A percentile compares a stretch with the other conserved stretches of the same genome.
phyloP scores from a whole-genome alignment of 92 coral and sea anemone species.

The Umimayanthus kanabou region DNA sequence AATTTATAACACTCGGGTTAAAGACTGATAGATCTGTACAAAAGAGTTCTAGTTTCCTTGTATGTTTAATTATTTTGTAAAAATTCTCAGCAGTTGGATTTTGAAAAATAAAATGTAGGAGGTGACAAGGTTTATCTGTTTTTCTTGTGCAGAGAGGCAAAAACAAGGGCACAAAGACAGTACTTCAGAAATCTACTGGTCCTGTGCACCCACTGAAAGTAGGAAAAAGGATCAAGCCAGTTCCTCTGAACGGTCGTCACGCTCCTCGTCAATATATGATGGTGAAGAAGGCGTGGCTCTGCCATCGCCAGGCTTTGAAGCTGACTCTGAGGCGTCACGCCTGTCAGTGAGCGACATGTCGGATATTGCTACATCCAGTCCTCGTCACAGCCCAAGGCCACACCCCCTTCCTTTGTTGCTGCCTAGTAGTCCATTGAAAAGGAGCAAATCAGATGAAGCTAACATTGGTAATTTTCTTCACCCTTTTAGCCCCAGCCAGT shows the following conservation, averaged over 20 bases:
- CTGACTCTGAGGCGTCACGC: slow-evolving; percentile 71
- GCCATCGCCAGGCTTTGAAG: slow-evolving; percentile 81
- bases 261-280: slow-evolving; percentile 78
- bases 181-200: slow-evolving; percentile 87
- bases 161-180: slow-evolving; percentile 93
- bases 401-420: slow-evolving; percentile 52
- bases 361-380: slow-evolving; percentile 57
- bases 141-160: slow-evolving; percentile 71
- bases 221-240: slow-evolving; percentile 57
- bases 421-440: slow-evolving; percentile 61
- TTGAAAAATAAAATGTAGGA: no score
- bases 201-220: slow-evolving; percentile 76
- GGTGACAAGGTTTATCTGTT: background rate
- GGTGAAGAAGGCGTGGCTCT: slow-evolving; percentile 73
- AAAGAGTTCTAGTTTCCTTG: no score
- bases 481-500: no score
- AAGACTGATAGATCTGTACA: no score
- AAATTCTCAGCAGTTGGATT: background rate
- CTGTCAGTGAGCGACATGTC: slow-evolving; percentile 80
- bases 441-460: slow-evolving; percentile 88
- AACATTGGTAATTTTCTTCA: slow-evolving; percentile 65
- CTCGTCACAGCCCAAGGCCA: slow-evolving; percentile 59
- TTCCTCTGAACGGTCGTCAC: slow-evolving; percentile 85
- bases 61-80: no score
- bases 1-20: no score